Base-by-base conservation (phyloP, 2,113 vertebrate genomes). In the Halcyon malimbica region DNA sequence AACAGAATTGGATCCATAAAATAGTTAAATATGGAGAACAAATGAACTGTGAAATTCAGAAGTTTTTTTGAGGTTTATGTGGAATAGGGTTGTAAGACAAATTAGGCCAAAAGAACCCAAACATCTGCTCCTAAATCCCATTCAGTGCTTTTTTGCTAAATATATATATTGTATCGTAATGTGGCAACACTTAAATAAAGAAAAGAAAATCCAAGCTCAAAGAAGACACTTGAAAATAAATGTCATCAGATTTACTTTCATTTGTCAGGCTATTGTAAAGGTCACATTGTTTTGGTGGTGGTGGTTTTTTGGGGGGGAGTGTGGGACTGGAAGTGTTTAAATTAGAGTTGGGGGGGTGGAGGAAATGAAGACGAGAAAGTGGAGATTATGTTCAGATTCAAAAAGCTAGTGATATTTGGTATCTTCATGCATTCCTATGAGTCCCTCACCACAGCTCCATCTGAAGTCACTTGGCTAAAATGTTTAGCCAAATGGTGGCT, bases 281-380 rank as follows among this genome's bases (percentile, higher is more conserved):
- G 11, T 6, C 4, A 9, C 9, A 0, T 88, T 60, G 20, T 14
- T 87, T 41, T 64, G 13, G 7, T 74, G 24, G 0, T 26, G 26
- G 0, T 21, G 14, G 23, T 62, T 1, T 50, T 62, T 42, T 73
- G 18, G 10, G 3, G 4, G 16, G 12, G 11, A 9, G 5, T 23
- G 20, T 48, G 46, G 46, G 46, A 21, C 21, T 83, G n/a, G 26
- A 50, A 74, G 11, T 35, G 12, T 29, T 83, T 48, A 31, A 51
- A 17, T n/a, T 26, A 37, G 44, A 28, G 24, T 41, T 82, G 19
- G 19, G 33, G 17, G 21, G 44, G 15, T 6, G 29, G 5, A 64
- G 13, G 13, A 73, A 74, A 60, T 42, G 4, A 54, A 62, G n/a
- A 13, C 7, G 23, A 24, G 50, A 14, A 64, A 41, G 10, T 24